Evolutionary conservation across 64 coral and sea anemone species (phyloP), one percentile per base, ranked within the genome.

Genomic region (Actinia tenebrosa): DNA sequence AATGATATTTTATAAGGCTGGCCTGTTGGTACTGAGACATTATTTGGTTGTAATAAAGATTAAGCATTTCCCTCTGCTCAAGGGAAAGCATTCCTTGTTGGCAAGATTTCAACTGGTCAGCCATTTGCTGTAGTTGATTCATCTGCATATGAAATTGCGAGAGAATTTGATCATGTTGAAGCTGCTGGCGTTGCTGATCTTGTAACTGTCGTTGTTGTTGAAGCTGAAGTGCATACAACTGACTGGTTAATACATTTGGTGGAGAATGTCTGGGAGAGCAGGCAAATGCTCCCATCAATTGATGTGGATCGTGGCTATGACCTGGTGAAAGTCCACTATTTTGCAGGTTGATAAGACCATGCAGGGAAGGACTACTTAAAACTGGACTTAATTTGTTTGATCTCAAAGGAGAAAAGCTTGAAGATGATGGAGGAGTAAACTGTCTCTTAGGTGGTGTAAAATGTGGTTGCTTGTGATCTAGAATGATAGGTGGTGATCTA

Each of bases 181-280:
- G 58, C 59, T 92, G 85, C 17, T 92, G 84, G 14, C 22, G 75
- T 45, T 79, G 44, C 18, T 69, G 90, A 45, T 82, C 54, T 59
- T 91, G 90, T 58, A 87, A 55, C 23, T 91, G 85, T 11, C 86
- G 85, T 56, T 91, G 89, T 52, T 89, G 88, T 66, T 90, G 89
- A 18, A 87, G 62, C 43, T 92, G 90, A 4, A 92, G 47, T 58
- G 90, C 86, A 84, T 92, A 92, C 26, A 85, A 45, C 60, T 85
- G 83, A 81, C 17, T 81, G 16, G 79, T 53, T 37, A 81, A 53
- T 0, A 81, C 46, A 20, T 22, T 81, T 81, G 45, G 79, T 50
- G 44, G 43, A 52, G 50, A 81, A 7, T 81, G 79, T 50, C 50
- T 79, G 19, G 26, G 7, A 44, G 18, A 44, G 19, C 10, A 22